Percentiles rank a stretch among this genome's conserved stretches.
Conservation (phyloP, 2,113 vertebrate species). For the Malurus elegans region DNA sequence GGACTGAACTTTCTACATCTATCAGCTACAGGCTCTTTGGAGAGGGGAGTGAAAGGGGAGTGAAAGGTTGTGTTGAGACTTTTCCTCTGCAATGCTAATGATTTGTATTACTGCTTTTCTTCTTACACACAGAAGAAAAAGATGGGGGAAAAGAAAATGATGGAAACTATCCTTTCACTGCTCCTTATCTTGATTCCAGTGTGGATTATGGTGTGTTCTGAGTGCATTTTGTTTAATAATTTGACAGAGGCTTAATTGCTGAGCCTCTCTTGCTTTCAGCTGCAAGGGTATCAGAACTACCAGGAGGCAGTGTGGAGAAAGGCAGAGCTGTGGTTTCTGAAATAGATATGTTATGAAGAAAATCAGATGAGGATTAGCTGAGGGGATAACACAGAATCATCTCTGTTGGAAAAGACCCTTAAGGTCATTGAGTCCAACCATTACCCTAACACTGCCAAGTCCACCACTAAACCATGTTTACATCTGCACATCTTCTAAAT, state of each 20-base stretch:
- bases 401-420: neutral
- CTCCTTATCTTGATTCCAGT: neutral
- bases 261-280: neutral
- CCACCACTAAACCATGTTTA: too few relatives aligned
- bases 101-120: neutral
- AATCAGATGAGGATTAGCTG: neutral
- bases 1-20: neutral
- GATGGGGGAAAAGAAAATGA: neutral
- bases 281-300: neutral
- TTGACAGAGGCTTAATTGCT: neutral
- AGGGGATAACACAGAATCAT: neutral
- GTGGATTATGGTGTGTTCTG: neutral
- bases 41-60: accelerated
- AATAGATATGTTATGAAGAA: neutral
- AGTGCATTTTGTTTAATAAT: neutral
- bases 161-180: neutral
- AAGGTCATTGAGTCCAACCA: neutral
- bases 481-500: neutral
- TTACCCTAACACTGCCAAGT: neutral
- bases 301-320: neutral
- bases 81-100: neutral
- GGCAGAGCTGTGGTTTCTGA: neutral
- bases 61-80: neutral
- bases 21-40: neutral
- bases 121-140: neutral